Conservation (phyloP, 1,140 invertebrate species). For the Drusus annulatus region DNA sequence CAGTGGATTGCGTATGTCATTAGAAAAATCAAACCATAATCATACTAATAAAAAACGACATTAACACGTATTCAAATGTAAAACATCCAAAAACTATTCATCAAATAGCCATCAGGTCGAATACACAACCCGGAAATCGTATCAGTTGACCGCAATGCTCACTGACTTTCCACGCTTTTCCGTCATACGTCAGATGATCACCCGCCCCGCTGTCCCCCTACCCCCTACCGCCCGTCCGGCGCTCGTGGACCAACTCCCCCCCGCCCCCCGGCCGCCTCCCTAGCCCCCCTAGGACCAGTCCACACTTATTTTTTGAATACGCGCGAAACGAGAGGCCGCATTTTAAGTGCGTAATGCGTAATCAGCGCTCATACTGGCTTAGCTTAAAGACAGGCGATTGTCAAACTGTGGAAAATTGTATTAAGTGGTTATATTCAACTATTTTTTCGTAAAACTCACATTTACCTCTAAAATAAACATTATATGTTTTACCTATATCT, state of each 20-base stretch:
- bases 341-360: conserved; percentile 60
- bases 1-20: too few relatives aligned
- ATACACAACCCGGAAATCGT: neutral
- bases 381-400: conserved; percentile 17
- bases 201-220: conserved; percentile 10
- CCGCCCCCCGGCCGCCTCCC: neutral
- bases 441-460: too few relatives aligned
- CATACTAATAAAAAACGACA: too few relatives aligned
- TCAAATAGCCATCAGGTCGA: neutral
- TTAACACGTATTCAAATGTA: too few relatives aligned
- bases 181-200: conserved; percentile 7
- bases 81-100: too few relatives aligned
- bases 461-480: too few relatives aligned
- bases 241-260: neutral
- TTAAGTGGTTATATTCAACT: too few relatives aligned
- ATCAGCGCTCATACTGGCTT: conserved; percentile 53
- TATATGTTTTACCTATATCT: too few relatives aligned
- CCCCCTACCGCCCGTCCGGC: neutral
- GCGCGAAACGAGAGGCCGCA: conserved; percentile 58
- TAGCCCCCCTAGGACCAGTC: conserved; percentile 25
- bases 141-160: conserved; percentile 15
- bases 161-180: conserved; percentile 38
- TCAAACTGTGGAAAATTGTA: neutral
- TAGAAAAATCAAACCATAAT: too few relatives aligned
- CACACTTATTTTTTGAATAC: conserved; percentile 56